Base-by-base conservation (phyloP, 2,888 invertebrate genomes). In the Aporophyla lueneburgensis region DNA sequence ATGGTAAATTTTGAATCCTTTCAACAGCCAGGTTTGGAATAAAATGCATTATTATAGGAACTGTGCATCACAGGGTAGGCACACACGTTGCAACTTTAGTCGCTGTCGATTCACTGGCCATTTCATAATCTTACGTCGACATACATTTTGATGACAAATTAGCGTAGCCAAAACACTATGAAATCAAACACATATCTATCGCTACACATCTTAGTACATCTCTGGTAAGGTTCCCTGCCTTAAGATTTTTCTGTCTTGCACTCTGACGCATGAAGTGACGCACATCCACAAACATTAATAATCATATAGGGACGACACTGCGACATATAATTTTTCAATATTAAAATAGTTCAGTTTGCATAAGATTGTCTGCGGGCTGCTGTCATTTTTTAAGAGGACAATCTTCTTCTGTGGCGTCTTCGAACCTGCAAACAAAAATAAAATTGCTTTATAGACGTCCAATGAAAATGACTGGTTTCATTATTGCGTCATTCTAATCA, bases 401-500 rank as follows among this genome's bases (percentile, higher is more conserved):
- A 21, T 51, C 40, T 56, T 65, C 24, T 21, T 61, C 86, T 3
- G 53, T 86, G 24, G 43, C 9, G 6, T 54, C 46, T 51, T 86
- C 78, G 24, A 83, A 83, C 5, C 83, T 83, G 83, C 0, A 78
- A 74, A n/a, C n/a, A 49, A 43, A 43, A 21, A 46, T 0, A 53
- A 53, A 46, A 43, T 0, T 10, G 10, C 19, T 19, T 66, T 27
- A 51, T 14, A n/a, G 27, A 78, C 19, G 2, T 67, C 2, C 6
- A 24, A 46, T 19, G 19, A 5, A 5, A 5, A 16, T 4, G 12
- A 70, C 7, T 49, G 12, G 24, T 5, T 43, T 46, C 21, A 5
- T 46, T 16, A 1, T 21, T 46, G 27, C 4, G 10, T 9, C 9
- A 16, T 43, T 43, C 1, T 24, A 19, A 63, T 46, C 16, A 27